Conservation (phyloP, 2,113 vertebrate species). For the Festucalex cinctus region DNA sequence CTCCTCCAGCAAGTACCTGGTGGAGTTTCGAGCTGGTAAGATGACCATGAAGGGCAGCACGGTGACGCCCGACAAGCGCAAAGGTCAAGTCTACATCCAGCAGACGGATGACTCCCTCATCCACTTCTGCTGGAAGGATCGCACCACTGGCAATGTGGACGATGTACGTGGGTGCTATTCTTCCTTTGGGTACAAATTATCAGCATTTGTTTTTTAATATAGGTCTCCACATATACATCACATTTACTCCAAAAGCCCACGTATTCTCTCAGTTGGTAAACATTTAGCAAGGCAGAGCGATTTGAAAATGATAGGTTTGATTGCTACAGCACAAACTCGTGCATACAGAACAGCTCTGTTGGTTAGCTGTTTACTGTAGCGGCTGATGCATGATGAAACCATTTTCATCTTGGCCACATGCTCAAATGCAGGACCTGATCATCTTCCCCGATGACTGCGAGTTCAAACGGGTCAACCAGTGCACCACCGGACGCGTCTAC, state of each 20-base stretch:
- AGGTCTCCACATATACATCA: too few relatives aligned
- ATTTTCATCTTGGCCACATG: not conserved
- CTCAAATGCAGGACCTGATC: slow-evolving; percentile 82
- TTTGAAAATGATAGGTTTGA: too few relatives aligned
- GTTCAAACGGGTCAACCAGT: slow-evolving; percentile 92
- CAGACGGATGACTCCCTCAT: slow-evolving; percentile 96
- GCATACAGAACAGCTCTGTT: not conserved
- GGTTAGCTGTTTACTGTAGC: not conserved
- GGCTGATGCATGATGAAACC: not conserved
- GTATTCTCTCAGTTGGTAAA: too few relatives aligned
- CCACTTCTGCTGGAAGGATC: slow-evolving; percentile 98
- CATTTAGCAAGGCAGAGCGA: too few relatives aligned
- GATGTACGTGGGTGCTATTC: slow-evolving; percentile 76
- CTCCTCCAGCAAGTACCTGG: slow-evolving; percentile 91
- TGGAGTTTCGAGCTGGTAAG: slow-evolving; percentile 95
- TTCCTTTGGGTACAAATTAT: too few relatives aligned
- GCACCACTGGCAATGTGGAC: slow-evolving; percentile 86
- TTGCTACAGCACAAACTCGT: not conserved
- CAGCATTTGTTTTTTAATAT: too few relatives aligned
- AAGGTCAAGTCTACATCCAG: slow-evolving; percentile 92
- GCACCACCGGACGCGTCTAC: slow-evolving; percentile 91
- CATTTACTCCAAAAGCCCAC: too few relatives aligned
- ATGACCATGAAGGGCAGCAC: slow-evolving; percentile 92
- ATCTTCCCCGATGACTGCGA: slow-evolving; percentile 98
- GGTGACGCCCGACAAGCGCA: slow-evolving; percentile 93